Conservation (phyloP, 2,113 vertebrate species). For the Charina bottae region DNA sequence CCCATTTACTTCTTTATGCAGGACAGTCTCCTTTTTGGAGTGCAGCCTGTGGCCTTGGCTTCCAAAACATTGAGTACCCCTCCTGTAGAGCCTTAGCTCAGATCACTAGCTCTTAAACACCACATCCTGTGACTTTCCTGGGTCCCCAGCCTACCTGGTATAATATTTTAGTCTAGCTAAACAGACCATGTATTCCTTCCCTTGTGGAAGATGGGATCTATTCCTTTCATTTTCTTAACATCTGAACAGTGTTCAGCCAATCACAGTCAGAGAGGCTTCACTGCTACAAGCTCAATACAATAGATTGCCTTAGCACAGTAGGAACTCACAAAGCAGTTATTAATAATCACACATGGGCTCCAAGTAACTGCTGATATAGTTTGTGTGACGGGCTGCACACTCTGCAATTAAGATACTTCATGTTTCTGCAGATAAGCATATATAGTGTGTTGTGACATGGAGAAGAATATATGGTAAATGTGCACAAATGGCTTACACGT, state of each 20-base stretch:
- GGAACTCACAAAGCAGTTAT: background rate
- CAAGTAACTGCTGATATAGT: background rate
- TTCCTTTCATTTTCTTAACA: background rate
- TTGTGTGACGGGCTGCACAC: background rate
- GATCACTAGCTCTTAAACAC: background rate
- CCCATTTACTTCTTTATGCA: background rate
- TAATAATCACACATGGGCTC: background rate
- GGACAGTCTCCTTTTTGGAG: background rate
- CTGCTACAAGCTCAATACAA: background rate
- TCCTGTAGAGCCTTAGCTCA: background rate
- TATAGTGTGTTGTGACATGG: background rate
- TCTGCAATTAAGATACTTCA: background rate
- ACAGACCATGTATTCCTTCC: background rate
- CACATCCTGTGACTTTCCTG: background rate
- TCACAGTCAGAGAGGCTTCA: background rate
- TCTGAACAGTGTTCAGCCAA: background rate
- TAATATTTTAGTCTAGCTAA: background rate
- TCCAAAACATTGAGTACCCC: background rate
- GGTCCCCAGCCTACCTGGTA: background rate
- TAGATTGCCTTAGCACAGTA: background rate
- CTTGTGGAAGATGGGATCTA: background rate
- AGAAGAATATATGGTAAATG: background rate
- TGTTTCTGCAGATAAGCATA: background rate
- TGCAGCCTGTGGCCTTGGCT: background rate
- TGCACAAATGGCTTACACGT: background rate